Conservation (phyloP, 2,113 vertebrate genomes). For the Mesembrinibis cayennensis region DNA sequence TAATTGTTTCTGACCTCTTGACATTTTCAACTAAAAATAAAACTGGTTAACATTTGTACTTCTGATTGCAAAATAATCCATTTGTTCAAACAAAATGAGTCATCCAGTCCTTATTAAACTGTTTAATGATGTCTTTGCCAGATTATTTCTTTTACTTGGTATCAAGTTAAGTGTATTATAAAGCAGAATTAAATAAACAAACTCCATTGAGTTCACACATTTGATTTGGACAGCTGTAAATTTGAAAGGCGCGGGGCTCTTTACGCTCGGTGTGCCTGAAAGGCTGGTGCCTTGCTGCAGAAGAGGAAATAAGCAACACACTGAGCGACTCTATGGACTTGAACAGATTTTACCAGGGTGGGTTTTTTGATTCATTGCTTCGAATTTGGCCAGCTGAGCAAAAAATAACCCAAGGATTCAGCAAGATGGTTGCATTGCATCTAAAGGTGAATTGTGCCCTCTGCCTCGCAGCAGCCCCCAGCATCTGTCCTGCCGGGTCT, state of each 20-base stretch:
- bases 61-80: conserved; percentile 68
- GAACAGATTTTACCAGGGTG: background rate
- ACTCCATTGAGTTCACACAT: background rate
- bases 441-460: background rate
- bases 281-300: background rate
- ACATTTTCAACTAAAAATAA: conserved; percentile 71
- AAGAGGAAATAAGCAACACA: background rate
- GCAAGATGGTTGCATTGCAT: accelerated
- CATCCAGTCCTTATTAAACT: conserved; percentile 49
- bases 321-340: accelerated
- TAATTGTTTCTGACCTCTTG: conserved; percentile 69
- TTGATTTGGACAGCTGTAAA: conserved; percentile 6
- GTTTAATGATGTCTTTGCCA: conserved; percentile 56
- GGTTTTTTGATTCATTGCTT: background rate
- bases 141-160: conserved; percentile 47
- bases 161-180: conserved; percentile 47
- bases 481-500: background rate
- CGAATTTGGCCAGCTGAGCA: background rate
- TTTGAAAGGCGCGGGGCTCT: background rate
- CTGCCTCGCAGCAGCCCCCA: background rate
- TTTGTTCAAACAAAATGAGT: conserved; percentile 67
- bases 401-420: background rate
- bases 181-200: conserved; percentile 57
- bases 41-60: conserved; percentile 68
- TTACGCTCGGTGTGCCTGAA: background rate